A percentile compares a stretch with the other conserved stretches of the same genome.
Evolutionary conservation across 1,140 invertebrate species (phyloP).

Genomic region (Chironomus striatipennis): DNA sequence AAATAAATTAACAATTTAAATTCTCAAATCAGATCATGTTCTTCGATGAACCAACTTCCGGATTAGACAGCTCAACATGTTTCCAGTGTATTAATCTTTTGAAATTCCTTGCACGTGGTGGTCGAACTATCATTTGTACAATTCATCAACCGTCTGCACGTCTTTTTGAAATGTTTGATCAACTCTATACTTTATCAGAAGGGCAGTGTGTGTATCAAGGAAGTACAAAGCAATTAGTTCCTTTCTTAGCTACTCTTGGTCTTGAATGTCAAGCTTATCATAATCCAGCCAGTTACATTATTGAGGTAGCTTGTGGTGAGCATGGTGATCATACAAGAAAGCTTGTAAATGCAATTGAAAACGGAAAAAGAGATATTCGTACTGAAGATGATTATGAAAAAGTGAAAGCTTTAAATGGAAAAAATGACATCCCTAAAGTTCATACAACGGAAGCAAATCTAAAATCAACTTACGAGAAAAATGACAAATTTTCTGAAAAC

Average conservation of each 20-base stretch:
- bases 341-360: slow-evolving; percentile 72
- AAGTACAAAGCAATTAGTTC: slow-evolving; percentile 71
- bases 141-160: slow-evolving; percentile 96
- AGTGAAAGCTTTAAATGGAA: slow-evolving; percentile 45
- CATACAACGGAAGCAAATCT: slow-evolving; percentile 30
- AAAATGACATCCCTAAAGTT: slow-evolving; percentile 35
- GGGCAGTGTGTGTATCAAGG: slow-evolving; percentile 94
- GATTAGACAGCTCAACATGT: slow-evolving; percentile 88
- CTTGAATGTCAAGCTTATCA: slow-evolving; percentile 91
- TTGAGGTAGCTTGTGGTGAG: slow-evolving; percentile 91
- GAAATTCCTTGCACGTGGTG: slow-evolving; percentile 80
- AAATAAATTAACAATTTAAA: too few species aligned
- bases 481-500: slow-evolving; percentile 46
- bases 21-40: slow-evolving; percentile 75
- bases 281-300: slow-evolving; percentile 94
- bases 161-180: slow-evolving; percentile 95
- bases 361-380: slow-evolving; percentile 68
- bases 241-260: slow-evolving; percentile 71
- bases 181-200: slow-evolving; percentile 86
- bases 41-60: slow-evolving; percentile 95
- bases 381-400: slow-evolving; percentile 42
- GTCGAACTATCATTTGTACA: slow-evolving; percentile 91
- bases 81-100: slow-evolving; percentile 85
- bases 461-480: slow-evolving; percentile 37
- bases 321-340: slow-evolving; percentile 84